Percentiles rank a stretch among this genome's conserved stretches.
These are phyloP conservation scores for Homalodisca vitripennis DNA, from an alignment of 1,140 invertebrate genomes.

Conservation along the genomic window DNA sequence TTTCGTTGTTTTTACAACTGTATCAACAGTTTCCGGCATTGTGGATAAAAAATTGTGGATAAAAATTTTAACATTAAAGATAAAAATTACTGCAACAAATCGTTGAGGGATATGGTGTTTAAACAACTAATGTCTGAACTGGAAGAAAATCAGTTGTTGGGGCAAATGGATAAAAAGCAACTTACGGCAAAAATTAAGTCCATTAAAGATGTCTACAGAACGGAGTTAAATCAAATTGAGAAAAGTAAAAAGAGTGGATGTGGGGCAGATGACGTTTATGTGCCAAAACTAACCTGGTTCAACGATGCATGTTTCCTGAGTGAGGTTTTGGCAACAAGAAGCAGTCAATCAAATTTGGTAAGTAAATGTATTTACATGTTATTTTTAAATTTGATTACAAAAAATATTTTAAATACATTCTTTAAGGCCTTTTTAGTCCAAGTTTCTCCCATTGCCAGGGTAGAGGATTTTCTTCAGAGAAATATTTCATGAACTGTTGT, in stretches of 20 bases:
- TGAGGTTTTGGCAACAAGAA: neutral
- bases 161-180: neutral
- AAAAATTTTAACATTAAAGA: too few species aligned
- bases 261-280: neutral
- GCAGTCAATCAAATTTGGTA: constrained; percentile 10
- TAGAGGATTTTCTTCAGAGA: neutral
- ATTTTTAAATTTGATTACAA: neutral
- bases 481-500: neutral
- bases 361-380: neutral
- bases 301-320: constrained; percentile 9
- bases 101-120: neutral
- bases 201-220: neutral
- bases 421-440: neutral
- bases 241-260: constrained; percentile 4
- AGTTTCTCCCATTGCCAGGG: neutral
- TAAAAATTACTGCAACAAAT: neutral
- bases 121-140: neutral
- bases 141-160: neutral
- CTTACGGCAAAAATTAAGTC: neutral
- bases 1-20: neutral
- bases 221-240: neutral
- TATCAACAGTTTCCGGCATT: neutral
- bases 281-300: constrained; percentile 2
- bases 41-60: neutral
- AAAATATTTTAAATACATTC: neutral